Conservation (phyloP, 2,797 vertebrate species). For the Cottoperca gobio region DNA sequence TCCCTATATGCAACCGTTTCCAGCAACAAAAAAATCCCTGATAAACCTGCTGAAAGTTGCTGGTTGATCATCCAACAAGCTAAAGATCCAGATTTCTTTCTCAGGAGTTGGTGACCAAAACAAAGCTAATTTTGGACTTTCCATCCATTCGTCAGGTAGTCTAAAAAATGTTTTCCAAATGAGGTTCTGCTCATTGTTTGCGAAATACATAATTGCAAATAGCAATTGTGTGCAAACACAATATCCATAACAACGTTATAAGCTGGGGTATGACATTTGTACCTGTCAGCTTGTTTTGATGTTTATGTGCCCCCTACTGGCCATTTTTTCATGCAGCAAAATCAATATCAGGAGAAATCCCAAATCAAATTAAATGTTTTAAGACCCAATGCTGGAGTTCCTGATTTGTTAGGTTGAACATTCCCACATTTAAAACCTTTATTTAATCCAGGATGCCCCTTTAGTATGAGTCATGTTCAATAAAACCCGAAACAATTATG, state of each 20-base stretch:
- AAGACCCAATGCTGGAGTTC: not conserved
- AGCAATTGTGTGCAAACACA: not conserved
- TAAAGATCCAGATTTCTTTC: not conserved
- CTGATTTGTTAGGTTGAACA: not conserved
- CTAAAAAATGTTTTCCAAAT: not conserved
- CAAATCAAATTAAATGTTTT: constrained; percentile 1
- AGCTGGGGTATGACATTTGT: not conserved
- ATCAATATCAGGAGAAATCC: not conserved
- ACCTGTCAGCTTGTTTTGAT: not conserved
- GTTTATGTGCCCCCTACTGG: not conserved
- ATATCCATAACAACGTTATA: not conserved
- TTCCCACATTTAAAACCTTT: constrained; percentile 27
- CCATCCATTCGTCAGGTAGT: not conserved
- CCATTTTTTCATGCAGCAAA: not conserved
- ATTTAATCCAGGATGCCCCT: constrained; percentile 29
- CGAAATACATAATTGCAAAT: not conserved
- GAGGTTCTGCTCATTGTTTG: not conserved
- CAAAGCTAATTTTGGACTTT: not conserved
- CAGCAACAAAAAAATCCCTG: not conserved
- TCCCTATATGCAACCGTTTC: not conserved
- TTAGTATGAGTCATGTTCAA: constrained; percentile 49
- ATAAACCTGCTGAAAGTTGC: not conserved
- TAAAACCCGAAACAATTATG: constrained; percentile 66
- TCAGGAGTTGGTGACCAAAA: not conserved
- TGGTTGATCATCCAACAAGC: not conserved